A percentile compares a stretch with the other conserved stretches of the same genome.
Evolutionary conservation across 1,140 invertebrate species (phyloP).

Genomic region (Atopsyche davidsoni): DNA sequence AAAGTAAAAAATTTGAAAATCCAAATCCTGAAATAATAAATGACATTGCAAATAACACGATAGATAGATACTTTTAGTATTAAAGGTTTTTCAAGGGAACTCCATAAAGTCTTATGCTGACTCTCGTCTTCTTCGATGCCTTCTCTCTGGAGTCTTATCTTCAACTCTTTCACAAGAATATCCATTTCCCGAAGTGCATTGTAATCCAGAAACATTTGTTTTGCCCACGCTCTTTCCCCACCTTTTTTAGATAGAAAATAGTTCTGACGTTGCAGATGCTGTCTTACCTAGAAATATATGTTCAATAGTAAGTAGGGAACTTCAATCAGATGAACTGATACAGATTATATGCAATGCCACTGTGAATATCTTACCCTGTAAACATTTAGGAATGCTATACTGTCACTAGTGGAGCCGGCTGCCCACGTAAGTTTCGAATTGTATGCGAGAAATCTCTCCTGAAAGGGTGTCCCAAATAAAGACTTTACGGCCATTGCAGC

Average conservation of each 20-base stretch:
- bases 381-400: constrained; percentile 73
- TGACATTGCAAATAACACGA: constrained; percentile 4
- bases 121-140: constrained; percentile 45
- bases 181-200: constrained; percentile 66
- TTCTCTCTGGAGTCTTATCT: constrained; percentile 49
- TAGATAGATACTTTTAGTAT: constrained; percentile 54
- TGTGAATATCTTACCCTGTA: constrained; percentile 62
- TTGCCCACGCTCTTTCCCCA: constrained; percentile 64
- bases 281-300: constrained; percentile 19
- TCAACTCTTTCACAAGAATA: constrained; percentile 65
- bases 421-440: constrained; percentile 76
- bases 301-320: constrained; percentile 1
- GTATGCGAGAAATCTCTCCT: constrained; percentile 65
- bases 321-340: constrained; percentile 32
- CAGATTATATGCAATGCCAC: too few species aligned
- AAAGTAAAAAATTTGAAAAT: not conserved
- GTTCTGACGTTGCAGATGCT: constrained; percentile 1
- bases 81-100: constrained; percentile 47
- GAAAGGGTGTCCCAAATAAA: constrained; percentile 71
- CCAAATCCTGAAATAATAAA: constrained; percentile 4
- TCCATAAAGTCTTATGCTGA: constrained; percentile 35
- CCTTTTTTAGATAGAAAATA: constrained; percentile 2
- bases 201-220: constrained; percentile 65
- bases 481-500: constrained; percentile 76
- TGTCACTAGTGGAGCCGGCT: constrained; percentile 76